phyloP scores from a whole-genome alignment of 2,797 vertebrate species.

The Typhlichthys eigenmanni region DNA sequence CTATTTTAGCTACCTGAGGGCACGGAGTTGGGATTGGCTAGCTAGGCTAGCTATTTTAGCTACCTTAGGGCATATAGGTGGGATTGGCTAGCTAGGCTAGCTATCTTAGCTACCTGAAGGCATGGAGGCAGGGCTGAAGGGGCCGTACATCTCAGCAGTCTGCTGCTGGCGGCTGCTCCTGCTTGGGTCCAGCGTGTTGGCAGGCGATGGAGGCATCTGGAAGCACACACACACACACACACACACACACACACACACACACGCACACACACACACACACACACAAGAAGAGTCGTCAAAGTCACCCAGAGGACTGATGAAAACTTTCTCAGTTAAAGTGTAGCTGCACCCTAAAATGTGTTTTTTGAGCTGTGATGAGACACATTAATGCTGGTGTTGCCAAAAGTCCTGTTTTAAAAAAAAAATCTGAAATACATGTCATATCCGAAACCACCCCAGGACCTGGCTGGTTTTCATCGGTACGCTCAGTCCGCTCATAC shows the following conservation, averaged over 20 bases:
- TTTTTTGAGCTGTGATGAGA: too few species aligned
- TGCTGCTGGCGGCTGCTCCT: constrained; percentile 83
- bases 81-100: not conserved
- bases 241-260: not conserved
- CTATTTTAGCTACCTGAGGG: too few species aligned
- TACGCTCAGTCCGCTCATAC: too few species aligned
- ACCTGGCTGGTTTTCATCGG: too few species aligned
- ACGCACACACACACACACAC: constrained; percentile 3
- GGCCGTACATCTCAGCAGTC: constrained; percentile 89
- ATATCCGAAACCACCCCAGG: too few species aligned
- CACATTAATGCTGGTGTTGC: too few species aligned
- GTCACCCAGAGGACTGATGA: constrained; percentile 39
- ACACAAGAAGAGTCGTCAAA: constrained; percentile 44
- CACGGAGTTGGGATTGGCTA: not conserved
- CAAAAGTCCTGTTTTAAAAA: too few species aligned
- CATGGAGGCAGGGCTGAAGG: constrained; percentile 92
- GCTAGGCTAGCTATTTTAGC: too few species aligned
- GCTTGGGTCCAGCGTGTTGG: constrained; percentile 94
- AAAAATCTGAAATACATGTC: too few species aligned
- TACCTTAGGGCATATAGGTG: not conserved
- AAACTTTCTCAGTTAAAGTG: too few species aligned
- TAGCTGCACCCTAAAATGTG: too few species aligned
- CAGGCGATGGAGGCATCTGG: constrained; percentile 97
- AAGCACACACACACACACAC: constrained; percentile 2
- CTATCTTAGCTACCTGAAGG: constrained; percentile 84